Conservation (phyloP, 2,113 vertebrate species). For the Nematolebias whitei region DNA sequence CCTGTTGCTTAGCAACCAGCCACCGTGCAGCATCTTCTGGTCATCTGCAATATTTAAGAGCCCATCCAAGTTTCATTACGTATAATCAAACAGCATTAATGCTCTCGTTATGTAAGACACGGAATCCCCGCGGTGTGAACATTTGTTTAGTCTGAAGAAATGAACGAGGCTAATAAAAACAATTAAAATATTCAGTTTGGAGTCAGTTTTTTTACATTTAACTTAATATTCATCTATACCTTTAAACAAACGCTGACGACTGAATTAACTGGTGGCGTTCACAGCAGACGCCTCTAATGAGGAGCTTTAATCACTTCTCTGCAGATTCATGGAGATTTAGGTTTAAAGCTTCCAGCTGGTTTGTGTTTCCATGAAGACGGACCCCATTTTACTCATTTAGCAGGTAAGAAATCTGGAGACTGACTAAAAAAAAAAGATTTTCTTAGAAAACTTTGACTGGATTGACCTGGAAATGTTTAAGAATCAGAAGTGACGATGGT, state of each 20-base stretch:
- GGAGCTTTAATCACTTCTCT: neutral
- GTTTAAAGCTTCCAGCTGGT: neutral
- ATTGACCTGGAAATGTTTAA: neutral
- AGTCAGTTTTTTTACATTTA: neutral
- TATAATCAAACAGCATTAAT: neutral
- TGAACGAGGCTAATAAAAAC: no score
- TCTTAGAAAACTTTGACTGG: no score
- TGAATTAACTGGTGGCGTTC: neutral
- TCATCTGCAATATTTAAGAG: constrained; percentile 29
- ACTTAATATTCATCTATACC: neutral
- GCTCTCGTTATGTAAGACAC: neutral
- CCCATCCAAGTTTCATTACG: neutral
- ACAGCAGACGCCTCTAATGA: neutral
- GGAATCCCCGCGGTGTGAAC: neutral
- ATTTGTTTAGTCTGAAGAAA: no score
- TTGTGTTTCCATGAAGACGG: neutral
- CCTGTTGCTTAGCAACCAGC: constrained; percentile 17
- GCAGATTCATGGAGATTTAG: neutral
- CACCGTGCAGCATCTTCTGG: constrained; percentile 8
- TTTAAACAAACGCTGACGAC: neutral
- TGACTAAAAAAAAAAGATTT: no score
- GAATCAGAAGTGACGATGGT: neutral
- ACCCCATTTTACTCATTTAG: neutral
- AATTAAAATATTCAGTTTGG: neutral
- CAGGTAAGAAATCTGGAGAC: neutral